Evolutionary conservation across 1,140 invertebrate species (phyloP).

Genomic region (Apis cerana): DNA sequence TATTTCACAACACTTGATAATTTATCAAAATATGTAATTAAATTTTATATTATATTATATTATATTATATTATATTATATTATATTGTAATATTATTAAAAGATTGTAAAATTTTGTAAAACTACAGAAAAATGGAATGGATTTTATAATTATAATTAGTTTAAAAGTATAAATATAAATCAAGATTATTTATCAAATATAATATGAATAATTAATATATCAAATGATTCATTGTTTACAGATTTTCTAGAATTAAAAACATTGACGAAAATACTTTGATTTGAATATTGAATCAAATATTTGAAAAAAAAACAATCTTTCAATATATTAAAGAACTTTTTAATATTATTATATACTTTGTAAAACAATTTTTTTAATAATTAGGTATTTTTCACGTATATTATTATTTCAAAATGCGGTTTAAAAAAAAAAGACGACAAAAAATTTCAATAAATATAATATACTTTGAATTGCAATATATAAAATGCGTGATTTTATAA

Average conservation of each 20-base stretch:
- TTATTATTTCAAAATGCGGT: too few relatives aligned
- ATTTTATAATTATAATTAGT: too few relatives aligned
- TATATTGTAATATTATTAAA: too few relatives aligned
- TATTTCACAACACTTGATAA: not conserved
- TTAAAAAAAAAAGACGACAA: too few relatives aligned
- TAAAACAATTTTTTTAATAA: too few relatives aligned
- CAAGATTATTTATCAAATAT: conserved; percentile 3
- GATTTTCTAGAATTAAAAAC: conserved; percentile 45
- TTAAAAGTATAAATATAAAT: not conserved
- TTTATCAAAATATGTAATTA: not conserved
- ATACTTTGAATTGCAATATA: too few relatives aligned
- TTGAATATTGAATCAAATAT: conserved; percentile 47
- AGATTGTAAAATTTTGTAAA: not conserved
- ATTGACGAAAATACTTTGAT: conserved; percentile 4
- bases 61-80: too few relatives aligned
- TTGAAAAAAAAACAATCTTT: conserved; percentile 55
- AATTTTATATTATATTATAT: not conserved
- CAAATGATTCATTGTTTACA: conserved; percentile 42
- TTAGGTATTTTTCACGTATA: too few relatives aligned
- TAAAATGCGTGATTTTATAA: too few relatives aligned
- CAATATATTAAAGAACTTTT: not conserved
- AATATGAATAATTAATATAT: not conserved
- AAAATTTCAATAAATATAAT: too few relatives aligned
- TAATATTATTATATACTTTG: not conserved
- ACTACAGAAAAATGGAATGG: too few relatives aligned